Conservation (phyloP, 2,888 invertebrate genomes). For the Synanthedon vespiformis region DNA sequence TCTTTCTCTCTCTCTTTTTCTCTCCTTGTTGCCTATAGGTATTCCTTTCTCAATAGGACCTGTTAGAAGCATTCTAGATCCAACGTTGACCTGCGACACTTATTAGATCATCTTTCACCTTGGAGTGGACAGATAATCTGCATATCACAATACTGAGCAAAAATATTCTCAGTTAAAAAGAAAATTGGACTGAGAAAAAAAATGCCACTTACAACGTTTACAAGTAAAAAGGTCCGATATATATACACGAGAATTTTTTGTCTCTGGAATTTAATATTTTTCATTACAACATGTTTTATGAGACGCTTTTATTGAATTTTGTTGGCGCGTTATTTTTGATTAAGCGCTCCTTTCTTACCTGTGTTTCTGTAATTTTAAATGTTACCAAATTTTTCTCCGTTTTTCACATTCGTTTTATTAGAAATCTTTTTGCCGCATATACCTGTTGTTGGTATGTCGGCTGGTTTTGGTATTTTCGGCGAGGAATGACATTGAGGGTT, state of each 20-base stretch:
- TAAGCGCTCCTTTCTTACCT: constrained; percentile 24
- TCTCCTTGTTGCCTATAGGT: no score
- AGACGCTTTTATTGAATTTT: constrained; percentile 53
- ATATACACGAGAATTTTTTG: constrained; percentile 25
- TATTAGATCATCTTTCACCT: no score
- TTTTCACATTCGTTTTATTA: constrained; percentile 2
- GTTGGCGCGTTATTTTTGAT: constrained; percentile 52
- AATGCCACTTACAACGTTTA: neutral
- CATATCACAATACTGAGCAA: no score
- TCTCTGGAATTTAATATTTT: constrained; percentile 62
- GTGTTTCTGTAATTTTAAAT: constrained; percentile 36
- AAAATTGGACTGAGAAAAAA: neutral
- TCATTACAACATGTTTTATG: constrained; percentile 56
- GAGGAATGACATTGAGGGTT: no score
- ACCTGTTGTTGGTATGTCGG: neutral
- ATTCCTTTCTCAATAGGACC: no score
- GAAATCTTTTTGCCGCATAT: neutral
- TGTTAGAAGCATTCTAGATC: no score
- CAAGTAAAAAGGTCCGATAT: neutral
- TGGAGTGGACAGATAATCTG: no score
- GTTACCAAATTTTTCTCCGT: constrained; percentile 1
- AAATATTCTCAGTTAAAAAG: no score
- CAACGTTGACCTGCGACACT: no score
- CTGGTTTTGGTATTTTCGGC: neutral
- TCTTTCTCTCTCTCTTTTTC: no score